These are phyloP conservation scores for Benthosema pterotum DNA, from an alignment of 2,797 vertebrate species.

Conservation along the genomic window DNA sequence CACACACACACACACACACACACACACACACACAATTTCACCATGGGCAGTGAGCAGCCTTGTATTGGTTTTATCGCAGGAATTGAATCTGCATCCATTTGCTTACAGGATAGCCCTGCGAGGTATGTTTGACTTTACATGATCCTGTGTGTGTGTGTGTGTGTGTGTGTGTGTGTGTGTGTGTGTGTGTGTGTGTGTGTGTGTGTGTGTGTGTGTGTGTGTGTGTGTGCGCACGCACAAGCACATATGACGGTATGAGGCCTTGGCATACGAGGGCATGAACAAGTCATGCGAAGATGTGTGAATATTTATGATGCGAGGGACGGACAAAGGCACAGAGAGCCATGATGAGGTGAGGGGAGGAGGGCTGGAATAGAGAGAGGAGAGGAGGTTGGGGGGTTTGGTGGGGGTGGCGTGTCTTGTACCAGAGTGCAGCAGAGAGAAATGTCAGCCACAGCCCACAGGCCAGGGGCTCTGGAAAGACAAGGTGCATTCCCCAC, in stretches of 20 bases:
- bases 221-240: not conserved
- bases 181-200: slow-evolving; percentile 16
- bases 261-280: not conserved
- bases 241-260: not conserved
- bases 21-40: no score
- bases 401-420: not conserved
- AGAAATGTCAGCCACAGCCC: slow-evolving; percentile 67
- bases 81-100: no score
- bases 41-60: no score
- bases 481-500: slow-evolving; percentile 18
- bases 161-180: slow-evolving; percentile 14
- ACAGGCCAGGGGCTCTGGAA: slow-evolving; percentile 42
- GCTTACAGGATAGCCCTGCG: no score
- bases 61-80: no score
- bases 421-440: slow-evolving; percentile 12
- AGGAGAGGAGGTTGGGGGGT: not conserved
- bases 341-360: not conserved
- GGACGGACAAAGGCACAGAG: not conserved
- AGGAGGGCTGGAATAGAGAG: not conserved
- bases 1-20: no score
- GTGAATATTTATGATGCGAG: not conserved
- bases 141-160: not conserved
- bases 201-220: slow-evolving; percentile 3
- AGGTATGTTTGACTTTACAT: no score
- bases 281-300: not conserved